A percentile compares a stretch with the other conserved stretches of the same genome.
phyloP scores from a whole-genome alignment of 2,113 vertebrate genomes.

The Hyla sarda region DNA sequence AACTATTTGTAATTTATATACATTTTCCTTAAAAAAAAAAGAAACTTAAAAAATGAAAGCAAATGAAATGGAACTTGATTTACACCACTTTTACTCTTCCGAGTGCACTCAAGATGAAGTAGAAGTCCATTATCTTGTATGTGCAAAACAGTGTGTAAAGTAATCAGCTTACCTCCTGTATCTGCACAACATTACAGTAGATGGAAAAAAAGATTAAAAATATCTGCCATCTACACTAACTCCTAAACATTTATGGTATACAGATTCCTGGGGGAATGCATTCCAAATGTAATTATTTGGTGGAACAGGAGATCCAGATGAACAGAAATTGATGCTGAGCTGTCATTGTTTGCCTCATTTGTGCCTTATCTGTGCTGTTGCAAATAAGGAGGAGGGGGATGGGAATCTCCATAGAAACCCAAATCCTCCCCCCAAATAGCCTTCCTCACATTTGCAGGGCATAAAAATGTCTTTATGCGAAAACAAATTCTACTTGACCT shows the following conservation, averaged over 20 bases:
- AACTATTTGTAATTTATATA: not conserved
- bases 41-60: not conserved
- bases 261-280: conserved; percentile 45
- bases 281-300: conserved; percentile 58
- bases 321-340: conserved; percentile 50
- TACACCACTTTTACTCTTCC: conserved; percentile 48
- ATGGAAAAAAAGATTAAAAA: conserved; percentile 51
- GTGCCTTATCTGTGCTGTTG: conserved; percentile 50
- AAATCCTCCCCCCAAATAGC: conserved; percentile 57
- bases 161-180: conserved; percentile 51
- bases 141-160: conserved; percentile 39
- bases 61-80: conserved; percentile 37
- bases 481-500: conserved; percentile 58
- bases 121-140: conserved; percentile 50
- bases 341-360: conserved; percentile 53
- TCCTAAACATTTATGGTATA: conserved; percentile 56
- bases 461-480: conserved; percentile 55
- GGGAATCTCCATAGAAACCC: conserved; percentile 60
- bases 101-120: conserved; percentile 16
- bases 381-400: conserved; percentile 58
- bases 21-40: not conserved
- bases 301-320: conserved; percentile 39
- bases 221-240: conserved; percentile 51
- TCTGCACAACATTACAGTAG: conserved; percentile 45
- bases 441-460: conserved; percentile 41